Conservation (phyloP, 1,140 invertebrate species). For the Prorops nasuta region DNA sequence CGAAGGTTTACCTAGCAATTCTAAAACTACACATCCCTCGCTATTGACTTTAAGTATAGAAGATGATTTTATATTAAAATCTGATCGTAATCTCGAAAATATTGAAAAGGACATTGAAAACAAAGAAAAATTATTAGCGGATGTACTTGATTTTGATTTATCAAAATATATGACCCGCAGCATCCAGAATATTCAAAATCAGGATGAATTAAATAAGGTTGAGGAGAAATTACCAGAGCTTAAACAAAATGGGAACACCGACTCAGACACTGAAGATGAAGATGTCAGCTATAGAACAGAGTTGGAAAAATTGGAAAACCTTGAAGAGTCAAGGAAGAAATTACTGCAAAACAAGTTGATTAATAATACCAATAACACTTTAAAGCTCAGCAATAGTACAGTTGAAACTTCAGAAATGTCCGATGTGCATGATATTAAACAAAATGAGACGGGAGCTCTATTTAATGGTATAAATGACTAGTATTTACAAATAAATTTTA, state of each 20-base stretch:
- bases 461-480: slow-evolving; percentile 45
- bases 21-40: slow-evolving; percentile 36
- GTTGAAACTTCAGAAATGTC: slow-evolving; percentile 25
- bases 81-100: slow-evolving; percentile 54
- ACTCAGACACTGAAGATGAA: slow-evolving; percentile 28
- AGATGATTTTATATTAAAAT: slow-evolving; percentile 41
- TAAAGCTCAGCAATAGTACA: slow-evolving; percentile 18
- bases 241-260: not conserved
- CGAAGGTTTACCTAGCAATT: not conserved
- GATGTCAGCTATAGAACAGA: slow-evolving; percentile 45
- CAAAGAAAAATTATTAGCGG: slow-evolving; percentile 58
- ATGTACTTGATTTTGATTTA: slow-evolving; percentile 56
- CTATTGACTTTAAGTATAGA: slow-evolving; percentile 51
- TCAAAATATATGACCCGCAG: slow-evolving; percentile 46
- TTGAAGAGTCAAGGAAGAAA: slow-evolving; percentile 44
- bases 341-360: slow-evolving; percentile 32
- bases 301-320: slow-evolving; percentile 39
- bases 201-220: slow-evolving; percentile 4
- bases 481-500: too few species aligned
- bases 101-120: slow-evolving; percentile 59
- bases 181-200: slow-evolving; percentile 5
- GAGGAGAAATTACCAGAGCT: not conserved
- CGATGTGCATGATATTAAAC: slow-evolving; percentile 9
- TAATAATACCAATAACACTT: not conserved
- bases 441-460: slow-evolving; percentile 30